phyloP scores from a whole-genome alignment of 2,113 vertebrate species.

The Pelecanus crispus region DNA sequence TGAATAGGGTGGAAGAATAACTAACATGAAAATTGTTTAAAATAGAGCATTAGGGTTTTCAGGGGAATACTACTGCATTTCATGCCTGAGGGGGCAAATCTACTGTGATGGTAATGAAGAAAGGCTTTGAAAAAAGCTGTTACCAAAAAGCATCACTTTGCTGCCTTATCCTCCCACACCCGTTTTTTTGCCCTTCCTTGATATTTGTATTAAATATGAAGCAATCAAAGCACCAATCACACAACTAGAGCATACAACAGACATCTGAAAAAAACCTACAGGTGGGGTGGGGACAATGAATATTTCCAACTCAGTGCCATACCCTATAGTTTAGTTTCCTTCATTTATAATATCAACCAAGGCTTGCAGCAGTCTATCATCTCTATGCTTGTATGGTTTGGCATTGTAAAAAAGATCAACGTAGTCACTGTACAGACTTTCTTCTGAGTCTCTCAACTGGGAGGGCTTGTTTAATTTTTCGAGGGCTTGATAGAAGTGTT shows the following conservation, averaged over 20 bases:
- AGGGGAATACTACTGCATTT: not conserved
- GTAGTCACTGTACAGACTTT: constrained; percentile 87
- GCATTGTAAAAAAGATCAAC: constrained; percentile 87
- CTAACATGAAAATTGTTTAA: not conserved
- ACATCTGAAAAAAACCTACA: constrained; percentile 36
- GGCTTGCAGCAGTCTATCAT: constrained; percentile 90
- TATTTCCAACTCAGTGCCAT: constrained; percentile 60
- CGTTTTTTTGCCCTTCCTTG: constrained; percentile 11
- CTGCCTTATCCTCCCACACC: constrained; percentile 4
- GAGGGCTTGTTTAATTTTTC: constrained; percentile 84
- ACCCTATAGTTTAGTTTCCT: constrained; percentile 62
- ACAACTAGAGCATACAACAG: constrained; percentile 29
- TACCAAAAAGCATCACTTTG: not conserved
- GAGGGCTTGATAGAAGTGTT: constrained; percentile 86
- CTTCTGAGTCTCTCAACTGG: constrained; percentile 71
- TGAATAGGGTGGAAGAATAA: not conserved
- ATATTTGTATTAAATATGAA: constrained; percentile 26
- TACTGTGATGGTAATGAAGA: constrained; percentile 19
- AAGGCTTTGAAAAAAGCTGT: constrained; percentile 9
- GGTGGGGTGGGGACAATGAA: constrained; percentile 28
- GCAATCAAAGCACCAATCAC: constrained; percentile 59
- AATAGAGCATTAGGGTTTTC: not conserved
- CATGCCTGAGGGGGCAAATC: constrained; percentile 32
- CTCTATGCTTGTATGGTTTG: constrained; percentile 90
- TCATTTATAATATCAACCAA: constrained; percentile 86